Evolutionary conservation across 1,140 invertebrate species (phyloP).

Genomic region (Papilio aristodemus): DNA sequence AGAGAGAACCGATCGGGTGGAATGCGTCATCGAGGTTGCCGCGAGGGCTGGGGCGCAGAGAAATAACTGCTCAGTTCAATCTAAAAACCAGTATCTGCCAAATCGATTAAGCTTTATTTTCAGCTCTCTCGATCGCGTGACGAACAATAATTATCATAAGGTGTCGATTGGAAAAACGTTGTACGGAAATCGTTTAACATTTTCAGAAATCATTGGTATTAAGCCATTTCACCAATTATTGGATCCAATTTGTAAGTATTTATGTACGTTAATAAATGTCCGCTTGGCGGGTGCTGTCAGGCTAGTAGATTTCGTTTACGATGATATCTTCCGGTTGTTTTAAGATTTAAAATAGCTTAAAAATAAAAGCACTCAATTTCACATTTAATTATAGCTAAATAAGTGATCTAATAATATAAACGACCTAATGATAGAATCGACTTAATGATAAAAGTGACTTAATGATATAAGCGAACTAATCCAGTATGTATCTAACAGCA

Average conservation of each 20-base stretch:
- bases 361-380: neutral
- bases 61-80: slow-evolving; percentile 51
- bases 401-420: no score
- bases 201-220: slow-evolving; percentile 70
- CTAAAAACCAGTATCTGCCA: slow-evolving; percentile 56
- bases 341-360: neutral
- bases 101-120: slow-evolving; percentile 74
- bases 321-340: neutral
- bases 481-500: no score
- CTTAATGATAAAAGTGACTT: no score
- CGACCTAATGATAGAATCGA: no score
- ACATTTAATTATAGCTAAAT: no score
- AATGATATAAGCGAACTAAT: no score
- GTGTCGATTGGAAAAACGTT: slow-evolving; percentile 74
- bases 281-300: slow-evolving; percentile 2
- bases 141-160: slow-evolving; percentile 70
- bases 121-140: slow-evolving; percentile 66
- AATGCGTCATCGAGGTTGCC: slow-evolving; percentile 58
- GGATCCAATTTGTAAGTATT: slow-evolving; percentile 25
- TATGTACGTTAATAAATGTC: neutral
- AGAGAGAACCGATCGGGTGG: slow-evolving; percentile 50
- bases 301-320: neutral
- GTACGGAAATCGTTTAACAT: slow-evolving; percentile 58
- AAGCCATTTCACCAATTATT: slow-evolving; percentile 48
- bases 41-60: slow-evolving; percentile 45